phyloP scores from a whole-genome alignment of 2,888 invertebrate species.

The Nipponacmea schrenckii region DNA sequence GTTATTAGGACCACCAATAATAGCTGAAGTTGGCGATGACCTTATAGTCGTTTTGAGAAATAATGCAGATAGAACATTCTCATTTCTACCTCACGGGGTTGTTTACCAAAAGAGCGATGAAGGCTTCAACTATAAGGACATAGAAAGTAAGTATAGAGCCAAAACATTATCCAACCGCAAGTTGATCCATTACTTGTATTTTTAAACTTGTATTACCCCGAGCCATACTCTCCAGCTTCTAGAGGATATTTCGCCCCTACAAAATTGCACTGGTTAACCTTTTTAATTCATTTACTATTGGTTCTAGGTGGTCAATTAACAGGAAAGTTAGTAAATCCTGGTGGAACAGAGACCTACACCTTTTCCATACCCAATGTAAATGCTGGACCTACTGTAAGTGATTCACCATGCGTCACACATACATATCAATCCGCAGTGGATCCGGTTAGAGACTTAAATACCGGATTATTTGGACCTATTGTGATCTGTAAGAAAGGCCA shows the following conservation, averaged over 20 bases:
- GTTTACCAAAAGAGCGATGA: slow-evolving; percentile 36
- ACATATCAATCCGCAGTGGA: slow-evolving; percentile 44
- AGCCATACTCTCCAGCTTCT: neutral
- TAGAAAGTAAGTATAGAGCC: neutral
- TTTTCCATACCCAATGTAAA: slow-evolving; percentile 35
- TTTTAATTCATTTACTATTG: neutral
- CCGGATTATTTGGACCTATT: slow-evolving; percentile 42
- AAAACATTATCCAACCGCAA: neutral
- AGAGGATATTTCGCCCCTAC: too few species aligned
- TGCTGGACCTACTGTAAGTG: slow-evolving; percentile 32
- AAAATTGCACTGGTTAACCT: too few species aligned
- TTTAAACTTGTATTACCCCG: neutral
- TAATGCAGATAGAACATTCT: slow-evolving; percentile 40
- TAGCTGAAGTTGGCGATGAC: slow-evolving; percentile 47
- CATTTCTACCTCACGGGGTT: slow-evolving; percentile 43
- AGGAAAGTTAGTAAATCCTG: slow-evolving; percentile 28
- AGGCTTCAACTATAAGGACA: slow-evolving; percentile 26
- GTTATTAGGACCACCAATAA: slow-evolving; percentile 45
- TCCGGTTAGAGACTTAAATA: slow-evolving; percentile 39
- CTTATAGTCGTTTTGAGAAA: slow-evolving; percentile 41
- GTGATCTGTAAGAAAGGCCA: slow-evolving; percentile 41
- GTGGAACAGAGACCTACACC: slow-evolving; percentile 29
- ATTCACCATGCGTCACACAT: slow-evolving; percentile 38
- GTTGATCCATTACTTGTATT: neutral
- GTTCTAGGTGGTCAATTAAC: slow-evolving; percentile 23